Percentiles rank a stretch among this genome's conserved stretches.
phyloP scores from a whole-genome alignment of 2,113 vertebrate species.

The Cricetomys ansorgei region DNA sequence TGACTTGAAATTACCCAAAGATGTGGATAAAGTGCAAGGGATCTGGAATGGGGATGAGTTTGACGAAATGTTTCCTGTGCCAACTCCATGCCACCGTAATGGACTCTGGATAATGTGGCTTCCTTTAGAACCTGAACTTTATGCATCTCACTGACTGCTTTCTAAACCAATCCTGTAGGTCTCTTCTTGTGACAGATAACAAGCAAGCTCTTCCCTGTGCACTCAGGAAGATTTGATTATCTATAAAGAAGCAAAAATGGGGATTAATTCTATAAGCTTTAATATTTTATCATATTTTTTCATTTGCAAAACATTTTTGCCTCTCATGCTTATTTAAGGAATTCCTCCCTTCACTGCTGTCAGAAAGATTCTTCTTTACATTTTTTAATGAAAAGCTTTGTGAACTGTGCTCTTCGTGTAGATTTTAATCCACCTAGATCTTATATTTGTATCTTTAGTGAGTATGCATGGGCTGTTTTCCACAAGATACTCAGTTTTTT shows the following conservation, averaged over 20 bases:
- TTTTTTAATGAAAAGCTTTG: slow-evolving; percentile 1
- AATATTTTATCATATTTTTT: background rate
- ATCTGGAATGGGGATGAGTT: rapidly evolving
- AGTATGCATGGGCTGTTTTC: background rate
- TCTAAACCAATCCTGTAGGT: too few species aligned
- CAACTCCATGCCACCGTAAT: rapidly evolving
- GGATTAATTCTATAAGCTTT: background rate
- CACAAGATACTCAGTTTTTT: background rate
- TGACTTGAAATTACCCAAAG: background rate
- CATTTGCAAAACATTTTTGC: too few species aligned
- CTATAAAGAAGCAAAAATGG: background rate
- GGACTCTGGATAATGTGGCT: background rate
- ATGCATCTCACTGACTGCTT: background rate
- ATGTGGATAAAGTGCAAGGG: background rate
- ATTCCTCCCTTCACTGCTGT: background rate
- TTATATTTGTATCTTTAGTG: background rate
- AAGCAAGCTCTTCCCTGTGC: background rate
- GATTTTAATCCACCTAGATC: background rate
- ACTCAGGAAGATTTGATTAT: rapidly evolving
- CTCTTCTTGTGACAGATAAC: background rate
- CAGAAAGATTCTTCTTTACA: background rate
- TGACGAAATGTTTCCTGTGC: background rate
- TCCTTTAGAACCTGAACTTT: background rate
- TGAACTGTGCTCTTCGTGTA: background rate
- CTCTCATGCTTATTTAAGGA: background rate